phyloP scores from a whole-genome alignment of 2,797 vertebrate species.

The Leptatherina wallacei region DNA sequence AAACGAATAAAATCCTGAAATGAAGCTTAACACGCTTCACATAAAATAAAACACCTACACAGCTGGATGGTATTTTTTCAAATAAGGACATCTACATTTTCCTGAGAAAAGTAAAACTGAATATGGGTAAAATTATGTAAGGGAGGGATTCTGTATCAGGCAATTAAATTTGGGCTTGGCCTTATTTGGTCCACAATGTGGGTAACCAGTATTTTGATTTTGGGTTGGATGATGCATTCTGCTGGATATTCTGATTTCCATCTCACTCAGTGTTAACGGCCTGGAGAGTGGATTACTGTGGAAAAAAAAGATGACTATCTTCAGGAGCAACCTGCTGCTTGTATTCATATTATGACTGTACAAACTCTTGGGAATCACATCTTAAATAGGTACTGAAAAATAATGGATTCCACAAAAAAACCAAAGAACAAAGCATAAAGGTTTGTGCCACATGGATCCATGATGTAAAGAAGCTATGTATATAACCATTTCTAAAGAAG shows the following conservation, averaged over 20 bases:
- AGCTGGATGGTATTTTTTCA: conserved; percentile 20
- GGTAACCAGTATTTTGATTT: conserved; percentile 55
- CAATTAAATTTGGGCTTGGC: conserved; percentile 48
- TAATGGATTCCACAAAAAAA: not conserved
- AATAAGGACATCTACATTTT: conserved; percentile 15
- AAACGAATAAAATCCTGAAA: not conserved
- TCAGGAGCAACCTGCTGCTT: conserved; percentile 16
- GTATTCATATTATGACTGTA: not conserved
- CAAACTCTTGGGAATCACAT: not conserved
- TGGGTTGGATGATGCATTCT: conserved; percentile 43
- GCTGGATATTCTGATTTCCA: conserved; percentile 46
- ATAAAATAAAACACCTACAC: conserved; percentile 35
- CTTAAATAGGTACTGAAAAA: not conserved
- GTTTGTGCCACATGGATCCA: not conserved
- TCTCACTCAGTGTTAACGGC: conserved; percentile 28
- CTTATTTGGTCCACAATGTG: conserved; percentile 50
- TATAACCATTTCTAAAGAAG: too few relatives aligned
- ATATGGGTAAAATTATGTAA: conserved; percentile 55
- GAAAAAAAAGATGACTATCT: conserved; percentile 32
- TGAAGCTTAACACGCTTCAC: conserved; percentile 23
- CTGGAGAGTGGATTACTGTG: conserved; percentile 23
- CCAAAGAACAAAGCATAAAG: not conserved
- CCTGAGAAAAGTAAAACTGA: conserved; percentile 34
- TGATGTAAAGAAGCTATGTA: not conserved
- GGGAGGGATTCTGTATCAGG: conserved; percentile 46